phyloP scores from a whole-genome alignment of 23 tunicate genomes.

The Diplosoma virens region DNA sequence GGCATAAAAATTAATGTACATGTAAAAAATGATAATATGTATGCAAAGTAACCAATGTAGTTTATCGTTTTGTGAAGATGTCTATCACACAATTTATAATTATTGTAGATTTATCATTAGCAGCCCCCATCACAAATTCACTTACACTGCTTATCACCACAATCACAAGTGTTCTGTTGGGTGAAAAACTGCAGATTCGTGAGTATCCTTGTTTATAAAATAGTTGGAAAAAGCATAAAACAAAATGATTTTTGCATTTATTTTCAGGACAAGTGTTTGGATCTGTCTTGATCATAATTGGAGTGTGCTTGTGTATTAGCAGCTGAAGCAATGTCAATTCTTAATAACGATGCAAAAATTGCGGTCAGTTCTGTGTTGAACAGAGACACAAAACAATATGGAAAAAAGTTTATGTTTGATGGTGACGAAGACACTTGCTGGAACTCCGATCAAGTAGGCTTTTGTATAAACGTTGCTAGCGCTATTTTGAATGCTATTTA shows the following conservation, averaged over 20 bases:
- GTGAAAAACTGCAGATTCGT: constrained; percentile 34
- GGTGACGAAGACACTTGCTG: constrained; percentile 89
- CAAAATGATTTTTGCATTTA: background rate
- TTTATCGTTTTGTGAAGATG: no score
- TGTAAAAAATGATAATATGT: no score
- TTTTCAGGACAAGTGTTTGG: constrained; percentile 44
- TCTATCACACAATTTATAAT: no score
- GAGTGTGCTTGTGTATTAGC: constrained; percentile 49
- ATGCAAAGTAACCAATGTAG: no score
- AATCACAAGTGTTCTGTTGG: constrained; percentile 54
- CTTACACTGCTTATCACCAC: constrained; percentile 60
- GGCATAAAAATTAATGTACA: no score
- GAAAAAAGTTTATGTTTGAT: constrained; percentile 77
- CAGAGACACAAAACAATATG: constrained; percentile 87
- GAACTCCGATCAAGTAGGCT: constrained; percentile 91
- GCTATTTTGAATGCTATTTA: background rate
- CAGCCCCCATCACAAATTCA: constrained; percentile 77
- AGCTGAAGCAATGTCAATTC: constrained; percentile 34
- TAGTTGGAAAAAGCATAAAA: background rate
- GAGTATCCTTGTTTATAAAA: background rate
- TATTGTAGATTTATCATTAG: constrained; percentile 53
- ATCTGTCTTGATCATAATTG: constrained; percentile 32
- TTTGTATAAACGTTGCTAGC: background rate
- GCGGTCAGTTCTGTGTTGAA: constrained; percentile 89
- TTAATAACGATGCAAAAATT: constrained; percentile 22